Percentiles rank a stretch among this genome's conserved stretches.
Conservation (phyloP, 2,888 invertebrate species). For the Drosophila rellima region DNA sequence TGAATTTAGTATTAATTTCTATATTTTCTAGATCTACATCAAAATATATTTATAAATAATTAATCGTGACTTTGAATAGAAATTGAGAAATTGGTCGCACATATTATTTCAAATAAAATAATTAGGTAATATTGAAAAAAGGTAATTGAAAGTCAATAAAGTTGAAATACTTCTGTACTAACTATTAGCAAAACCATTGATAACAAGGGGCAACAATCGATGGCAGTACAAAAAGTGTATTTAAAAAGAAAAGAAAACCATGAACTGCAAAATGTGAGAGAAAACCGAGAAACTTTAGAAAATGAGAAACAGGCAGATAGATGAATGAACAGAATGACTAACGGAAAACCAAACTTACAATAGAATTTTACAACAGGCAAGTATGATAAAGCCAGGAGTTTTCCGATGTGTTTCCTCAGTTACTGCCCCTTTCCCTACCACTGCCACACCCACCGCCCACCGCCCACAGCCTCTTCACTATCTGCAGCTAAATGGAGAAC, state of each 20-base stretch:
- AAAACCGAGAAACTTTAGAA: neutral
- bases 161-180: neutral
- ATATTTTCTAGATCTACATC: too few relatives aligned
- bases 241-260: constrained; percentile 21
- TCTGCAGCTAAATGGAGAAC: constrained; percentile 69
- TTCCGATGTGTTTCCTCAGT: neutral
- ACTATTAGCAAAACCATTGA: neutral
- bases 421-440: neutral
- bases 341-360: constrained; percentile 55
- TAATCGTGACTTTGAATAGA: too few relatives aligned
- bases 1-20: too few relatives aligned
- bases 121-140: too few relatives aligned
- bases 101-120: too few relatives aligned
- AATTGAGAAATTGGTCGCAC: too few relatives aligned
- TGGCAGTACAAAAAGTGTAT: constrained; percentile 9
- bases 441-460: neutral
- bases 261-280: constrained; percentile 19
- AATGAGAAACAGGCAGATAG: constrained; percentile 9
- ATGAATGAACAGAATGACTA: constrained; percentile 38
- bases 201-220: neutral
- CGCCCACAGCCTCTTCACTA: neutral
- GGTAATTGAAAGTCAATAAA: neutral
- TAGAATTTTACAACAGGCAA: constrained; percentile 50
- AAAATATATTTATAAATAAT: too few relatives aligned
- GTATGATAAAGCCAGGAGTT: constrained; percentile 50